Percentiles rank a stretch among this genome's conserved stretches.
Evolutionary conservation across 2,888 invertebrate species (phyloP).

Genomic region (Antitype chi): DNA sequence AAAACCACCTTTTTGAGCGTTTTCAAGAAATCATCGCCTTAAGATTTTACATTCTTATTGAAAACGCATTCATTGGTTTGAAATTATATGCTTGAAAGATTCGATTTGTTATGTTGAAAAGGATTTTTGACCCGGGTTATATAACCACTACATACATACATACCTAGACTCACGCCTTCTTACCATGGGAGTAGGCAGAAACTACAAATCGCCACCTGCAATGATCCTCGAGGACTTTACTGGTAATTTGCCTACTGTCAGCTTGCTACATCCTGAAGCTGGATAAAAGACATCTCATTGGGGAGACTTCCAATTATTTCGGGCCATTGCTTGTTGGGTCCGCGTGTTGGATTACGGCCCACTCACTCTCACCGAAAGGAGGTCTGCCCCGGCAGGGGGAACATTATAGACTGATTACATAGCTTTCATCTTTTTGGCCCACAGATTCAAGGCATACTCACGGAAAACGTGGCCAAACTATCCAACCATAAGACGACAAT

Average conservation of each 20-base stretch:
- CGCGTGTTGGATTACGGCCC: no score
- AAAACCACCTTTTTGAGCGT: no score
- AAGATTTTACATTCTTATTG: slow-evolving; percentile 29
- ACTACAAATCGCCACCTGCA: no score
- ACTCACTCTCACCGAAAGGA: no score
- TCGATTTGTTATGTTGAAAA: neutral
- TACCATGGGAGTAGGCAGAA: no score
- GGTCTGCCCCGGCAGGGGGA: no score
- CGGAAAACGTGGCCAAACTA: neutral
- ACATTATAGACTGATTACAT: no score
- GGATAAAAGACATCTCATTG: neutral
- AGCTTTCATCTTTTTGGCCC: neutral
- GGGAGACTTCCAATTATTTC: no score
- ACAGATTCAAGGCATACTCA: neutral
- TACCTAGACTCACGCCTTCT: no score
- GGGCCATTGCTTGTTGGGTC: neutral
- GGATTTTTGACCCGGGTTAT: neutral
- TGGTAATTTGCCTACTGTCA: neutral
- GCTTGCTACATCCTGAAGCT: neutral
- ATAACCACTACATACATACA: no score
- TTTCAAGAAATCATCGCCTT: no score
- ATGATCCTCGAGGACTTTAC: neutral
- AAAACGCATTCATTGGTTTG: slow-evolving; percentile 24
- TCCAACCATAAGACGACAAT: neutral
- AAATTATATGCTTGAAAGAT: neutral